Evolutionary conservation across 2,797 vertebrate species (phyloP).

Genomic region (Chiloscyllium punctatum): DNA sequence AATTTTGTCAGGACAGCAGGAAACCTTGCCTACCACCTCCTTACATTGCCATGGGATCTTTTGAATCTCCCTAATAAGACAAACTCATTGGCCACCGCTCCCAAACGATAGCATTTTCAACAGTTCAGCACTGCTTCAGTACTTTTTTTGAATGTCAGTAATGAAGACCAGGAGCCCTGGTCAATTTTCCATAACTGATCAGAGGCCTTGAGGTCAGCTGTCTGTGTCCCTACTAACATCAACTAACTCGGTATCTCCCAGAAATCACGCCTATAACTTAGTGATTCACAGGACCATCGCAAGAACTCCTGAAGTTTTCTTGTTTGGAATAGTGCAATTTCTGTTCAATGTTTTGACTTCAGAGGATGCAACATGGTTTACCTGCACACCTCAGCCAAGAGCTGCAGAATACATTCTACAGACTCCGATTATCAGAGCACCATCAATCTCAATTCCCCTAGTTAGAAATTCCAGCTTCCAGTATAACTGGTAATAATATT

Average conservation of each 20-base stretch:
- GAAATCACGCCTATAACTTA: not conserved
- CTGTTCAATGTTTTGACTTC: not conserved
- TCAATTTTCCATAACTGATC: not conserved
- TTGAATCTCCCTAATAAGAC: not conserved
- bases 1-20: too few species aligned
- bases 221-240: not conserved
- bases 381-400: not conserved
- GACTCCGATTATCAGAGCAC: not conserved
- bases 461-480: not conserved
- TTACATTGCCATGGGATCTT: not conserved
- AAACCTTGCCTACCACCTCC: not conserved
- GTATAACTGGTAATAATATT: too few species aligned
- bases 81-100: not conserved
- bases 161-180: not conserved
- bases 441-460: not conserved
- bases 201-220: not conserved
- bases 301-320: not conserved
- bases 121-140: not conserved
- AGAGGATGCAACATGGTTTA: not conserved
- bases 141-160: not conserved
- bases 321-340: not conserved
- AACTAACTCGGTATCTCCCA: not conserved
- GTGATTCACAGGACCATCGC: not conserved
- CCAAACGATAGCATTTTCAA: not conserved
- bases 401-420: not conserved